Conservation (phyloP, 2,797 vertebrate species). For the Sebastes matsubarae region DNA sequence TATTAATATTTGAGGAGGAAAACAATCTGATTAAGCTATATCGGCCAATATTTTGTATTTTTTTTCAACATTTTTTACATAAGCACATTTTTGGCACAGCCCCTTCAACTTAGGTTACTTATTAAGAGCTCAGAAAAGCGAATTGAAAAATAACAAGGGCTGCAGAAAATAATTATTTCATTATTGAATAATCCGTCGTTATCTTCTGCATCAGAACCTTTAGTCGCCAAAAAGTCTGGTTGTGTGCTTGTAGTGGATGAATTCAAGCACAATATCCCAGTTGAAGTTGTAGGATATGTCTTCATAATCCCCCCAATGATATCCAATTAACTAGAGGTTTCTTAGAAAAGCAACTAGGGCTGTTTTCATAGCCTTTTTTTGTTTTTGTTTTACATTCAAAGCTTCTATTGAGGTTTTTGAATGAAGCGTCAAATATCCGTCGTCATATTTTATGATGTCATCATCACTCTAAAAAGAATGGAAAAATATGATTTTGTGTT, state of each 20-base stretch:
- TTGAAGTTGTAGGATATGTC: not conserved
- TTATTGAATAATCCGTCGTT: not conserved
- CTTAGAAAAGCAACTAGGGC: not conserved
- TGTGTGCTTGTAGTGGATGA: not conserved
- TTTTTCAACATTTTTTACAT: not conserved
- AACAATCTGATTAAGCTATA: not conserved
- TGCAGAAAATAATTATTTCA: not conserved
- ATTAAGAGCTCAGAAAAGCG: not conserved
- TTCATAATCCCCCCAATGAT: not conserved
- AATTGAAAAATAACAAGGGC: not conserved
- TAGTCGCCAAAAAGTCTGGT: not conserved
- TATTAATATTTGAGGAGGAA: not conserved
- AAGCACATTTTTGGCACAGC: not conserved
- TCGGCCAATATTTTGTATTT: not conserved
- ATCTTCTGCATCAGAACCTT: not conserved
- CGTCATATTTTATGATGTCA: no score
- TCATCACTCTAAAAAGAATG: no score
- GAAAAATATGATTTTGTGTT: no score
- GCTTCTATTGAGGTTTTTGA: no score
- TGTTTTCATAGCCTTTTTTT: no score
- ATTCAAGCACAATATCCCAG: not conserved
- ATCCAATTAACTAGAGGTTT: not conserved
- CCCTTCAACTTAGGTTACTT: not conserved
- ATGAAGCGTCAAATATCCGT: no score
- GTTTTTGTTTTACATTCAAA: no score